phyloP scores from a whole-genome alignment of 2,797 vertebrate species.

The Chrosomus eos region DNA sequence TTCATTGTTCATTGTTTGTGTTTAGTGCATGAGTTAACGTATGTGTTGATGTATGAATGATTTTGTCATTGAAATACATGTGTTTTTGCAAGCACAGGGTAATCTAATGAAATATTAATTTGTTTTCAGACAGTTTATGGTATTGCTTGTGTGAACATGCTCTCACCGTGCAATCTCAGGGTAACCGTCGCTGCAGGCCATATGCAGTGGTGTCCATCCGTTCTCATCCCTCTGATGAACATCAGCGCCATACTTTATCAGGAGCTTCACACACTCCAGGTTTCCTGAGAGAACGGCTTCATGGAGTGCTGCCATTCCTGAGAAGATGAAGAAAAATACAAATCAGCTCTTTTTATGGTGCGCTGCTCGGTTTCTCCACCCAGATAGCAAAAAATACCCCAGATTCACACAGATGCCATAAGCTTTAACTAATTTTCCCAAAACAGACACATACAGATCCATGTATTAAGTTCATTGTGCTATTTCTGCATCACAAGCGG shows the following conservation, averaged over 20 bases:
- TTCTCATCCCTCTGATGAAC: conserved; percentile 92
- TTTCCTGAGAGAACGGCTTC: conserved; percentile 93
- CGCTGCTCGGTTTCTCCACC: neutral
- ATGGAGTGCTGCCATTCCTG: conserved; percentile 94
- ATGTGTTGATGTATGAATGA: neutral
- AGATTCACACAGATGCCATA: neutral
- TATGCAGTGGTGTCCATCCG: conserved; percentile 93
- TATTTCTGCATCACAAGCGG: neutral
- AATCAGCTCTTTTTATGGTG: neutral
- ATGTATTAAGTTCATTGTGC: neutral
- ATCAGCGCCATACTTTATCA: conserved; percentile 89
- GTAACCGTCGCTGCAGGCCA: conserved; percentile 92
- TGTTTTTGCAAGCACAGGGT: neutral
- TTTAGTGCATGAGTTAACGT: neutral
- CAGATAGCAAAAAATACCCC: neutral
- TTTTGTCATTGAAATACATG: neutral
- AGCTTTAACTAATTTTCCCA: neutral
- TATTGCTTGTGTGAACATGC: neutral
- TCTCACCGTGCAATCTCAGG: conserved; percentile 88
- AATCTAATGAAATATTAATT: neutral
- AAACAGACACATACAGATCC: neutral
- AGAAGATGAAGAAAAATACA: neutral
- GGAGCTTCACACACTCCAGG: conserved; percentile 91
- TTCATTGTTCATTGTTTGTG: too few species aligned
- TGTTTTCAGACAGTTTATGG: neutral